Base-by-base conservation (phyloP, 2,888 invertebrate genomes). In the Parapristionchus giblindavisi region DNA sequence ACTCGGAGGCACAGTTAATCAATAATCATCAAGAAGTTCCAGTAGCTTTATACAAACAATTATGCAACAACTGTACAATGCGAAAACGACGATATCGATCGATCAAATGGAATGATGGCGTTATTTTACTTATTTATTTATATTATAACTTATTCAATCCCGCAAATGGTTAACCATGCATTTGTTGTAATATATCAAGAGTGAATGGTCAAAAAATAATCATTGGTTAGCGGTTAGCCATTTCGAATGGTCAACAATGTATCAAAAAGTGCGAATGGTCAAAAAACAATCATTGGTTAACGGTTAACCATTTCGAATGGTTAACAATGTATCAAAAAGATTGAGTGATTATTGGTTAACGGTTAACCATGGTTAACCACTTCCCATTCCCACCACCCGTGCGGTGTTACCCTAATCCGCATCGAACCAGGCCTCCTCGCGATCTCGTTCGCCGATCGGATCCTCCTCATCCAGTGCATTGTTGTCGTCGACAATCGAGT, bases 341-440 rank as follows among this genome's bases (percentile, higher is more conserved):
- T n/a, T n/a, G n/a, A n/a, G n/a, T n/a, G n/a, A n/a, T n/a, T n/a
- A n/a, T n/a, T n/a, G n/a, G n/a, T n/a, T n/a, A n/a, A 51, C n/a
- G 51, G 21, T 14, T 51, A 51, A n/a, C 51, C 14, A 51, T 51
- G 51, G 14, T 51, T 21, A n/a, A 51, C 51, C n/a, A 14, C 51
- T 51, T 21, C 51, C 11, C 56, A 8, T 6, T 56, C 29, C 6
- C n/a, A 8, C 11, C n/a, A n/a, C 8, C 32, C 11, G 32, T 61
- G 36, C 61, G 32, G 61, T 36, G 11, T 48, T 27, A 8, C 11
- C n/a, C 43, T 77, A 82, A 76, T 85, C 84, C 8, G 83, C 82
- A 73, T 84, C 85, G 77, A 86, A 86, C 81, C 85, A 86, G 3
- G 77, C 78, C 43, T 86, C 86, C 76, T 86, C 85, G 24, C 79